Base-by-base conservation (phyloP, 2,888 invertebrate species). In the Sinopyrophorus schimmeli region DNA sequence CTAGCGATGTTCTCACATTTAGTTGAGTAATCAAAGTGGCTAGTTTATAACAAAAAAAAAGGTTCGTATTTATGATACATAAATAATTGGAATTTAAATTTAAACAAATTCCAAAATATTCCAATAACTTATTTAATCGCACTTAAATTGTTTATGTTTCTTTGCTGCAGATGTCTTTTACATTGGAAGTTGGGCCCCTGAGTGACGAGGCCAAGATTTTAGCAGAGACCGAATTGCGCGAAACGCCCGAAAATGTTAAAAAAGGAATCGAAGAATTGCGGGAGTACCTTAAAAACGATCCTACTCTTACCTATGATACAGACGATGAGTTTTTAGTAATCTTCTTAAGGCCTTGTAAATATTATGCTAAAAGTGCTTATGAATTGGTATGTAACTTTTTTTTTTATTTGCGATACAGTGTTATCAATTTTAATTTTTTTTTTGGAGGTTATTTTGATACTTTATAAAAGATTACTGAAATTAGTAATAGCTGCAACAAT, bases 261-360 rank as follows among this genome's bases (percentile, higher is more conserved):
- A 80, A 81, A 55, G 82, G 80, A 18, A 73, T 85, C 1, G 78
- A 79, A 57, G 76, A 79, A 53, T 74, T 88, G 2, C 74, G 81
- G 34, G 81, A 82, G 61, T 70, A 87, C 7, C 70, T 88, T n/a
- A 66, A 67, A 53, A 80, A 82, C 55, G 86, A 83, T 60, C 80
- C 81, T 58, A 79, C 80, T 34, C 84, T 84, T 51, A 67, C 89
- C 39, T 76, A 79, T 65, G 80, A 79, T 48, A 87, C 88, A 23
- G 87, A 87, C 58, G 90, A 91, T 61, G 87, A 87, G 16, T 80
- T 87, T 21, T 77, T 92, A 7, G 76, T 83, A 9, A 85, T 88
- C 53, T 89, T 89, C 66, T 75, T 92, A 44, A 79, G 91, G 51
- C 88, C 89, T 12, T 86, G 87, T 74, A 91, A 92, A 71, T 92